Evolutionary conservation across 2,888 invertebrate species (phyloP).

Genomic region (Mythimna ferrago): DNA sequence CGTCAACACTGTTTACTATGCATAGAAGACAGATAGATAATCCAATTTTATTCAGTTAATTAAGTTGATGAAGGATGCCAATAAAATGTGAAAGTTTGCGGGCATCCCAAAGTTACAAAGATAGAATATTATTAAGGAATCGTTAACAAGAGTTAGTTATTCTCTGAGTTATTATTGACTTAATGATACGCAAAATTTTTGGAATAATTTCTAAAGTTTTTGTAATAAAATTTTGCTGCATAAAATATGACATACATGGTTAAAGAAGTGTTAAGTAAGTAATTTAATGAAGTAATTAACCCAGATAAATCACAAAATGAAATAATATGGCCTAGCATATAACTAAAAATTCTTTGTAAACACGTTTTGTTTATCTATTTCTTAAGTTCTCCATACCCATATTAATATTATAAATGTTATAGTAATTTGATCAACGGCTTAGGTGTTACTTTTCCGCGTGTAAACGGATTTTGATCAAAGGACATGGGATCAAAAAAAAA

Average conservation of each 20-base stretch:
- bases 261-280: not conserved
- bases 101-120: constrained; percentile 34
- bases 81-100: constrained; percentile 40
- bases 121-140: constrained; percentile 42
- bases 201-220: not conserved
- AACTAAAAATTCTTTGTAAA: not conserved
- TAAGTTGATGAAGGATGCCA: constrained; percentile 26
- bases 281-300: not conserved
- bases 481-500: too few relatives aligned
- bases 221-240: not conserved
- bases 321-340: not conserved
- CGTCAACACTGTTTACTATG: constrained; percentile 19
- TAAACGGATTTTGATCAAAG: too few relatives aligned
- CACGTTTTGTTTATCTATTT: not conserved
- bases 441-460: too few relatives aligned
- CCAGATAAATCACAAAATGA: not conserved
- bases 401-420: too few relatives aligned
- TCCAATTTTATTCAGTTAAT: constrained; percentile 23
- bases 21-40: constrained; percentile 18
- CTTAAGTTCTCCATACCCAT: too few relatives aligned
- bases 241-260: not conserved
- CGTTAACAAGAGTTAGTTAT: constrained; percentile 39
- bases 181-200: constrained; percentile 16
- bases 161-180: constrained; percentile 23
- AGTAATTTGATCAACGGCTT: too few relatives aligned